phyloP scores from a whole-genome alignment of 1,140 invertebrate species.

The Gryon sp. region DNA sequence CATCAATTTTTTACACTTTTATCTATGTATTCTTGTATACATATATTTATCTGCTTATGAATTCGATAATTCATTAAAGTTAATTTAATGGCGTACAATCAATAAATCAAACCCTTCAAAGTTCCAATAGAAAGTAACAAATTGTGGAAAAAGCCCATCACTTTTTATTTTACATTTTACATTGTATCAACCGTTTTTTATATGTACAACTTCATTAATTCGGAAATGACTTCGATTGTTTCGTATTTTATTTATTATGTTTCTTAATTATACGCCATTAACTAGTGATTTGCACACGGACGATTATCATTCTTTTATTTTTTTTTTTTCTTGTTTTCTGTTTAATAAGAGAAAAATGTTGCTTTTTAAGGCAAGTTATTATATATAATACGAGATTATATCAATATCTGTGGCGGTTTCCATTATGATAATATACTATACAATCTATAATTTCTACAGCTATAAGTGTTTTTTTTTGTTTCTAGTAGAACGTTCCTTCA shows the following conservation, averaged over 20 bases:
- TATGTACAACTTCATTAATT: conserved; percentile 45
- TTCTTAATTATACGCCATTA: conserved; percentile 33
- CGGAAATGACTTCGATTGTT: conserved; percentile 14
- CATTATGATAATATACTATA: conserved; percentile 16
- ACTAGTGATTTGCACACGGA: conserved; percentile 31
- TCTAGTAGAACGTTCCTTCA: conserved; percentile 40
- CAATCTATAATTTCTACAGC: conserved; percentile 6
- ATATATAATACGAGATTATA: conserved; percentile 43
- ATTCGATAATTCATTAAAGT: conserved; percentile 18
- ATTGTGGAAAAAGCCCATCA: no score
- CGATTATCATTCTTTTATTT: conserved; percentile 40
- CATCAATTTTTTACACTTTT: conserved; percentile 39
- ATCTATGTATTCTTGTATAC: conserved; percentile 35
- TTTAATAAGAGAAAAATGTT: conserved; percentile 43
- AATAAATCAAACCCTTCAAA: conserved; percentile 9
- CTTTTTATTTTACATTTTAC: background rate
- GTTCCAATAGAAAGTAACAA: no score
- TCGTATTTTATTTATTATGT: background rate
- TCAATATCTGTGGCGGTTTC: conserved; percentile 34
- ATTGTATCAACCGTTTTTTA: no score
- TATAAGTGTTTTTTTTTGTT: conserved; percentile 21
- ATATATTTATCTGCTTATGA: conserved; percentile 24
- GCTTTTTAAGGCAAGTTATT: conserved; percentile 52
- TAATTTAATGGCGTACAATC: conserved; percentile 37
- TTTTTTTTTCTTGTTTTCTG: background rate